Base-by-base conservation (phyloP, 2,888 invertebrate genomes). In the Deilephila elpenor region DNA sequence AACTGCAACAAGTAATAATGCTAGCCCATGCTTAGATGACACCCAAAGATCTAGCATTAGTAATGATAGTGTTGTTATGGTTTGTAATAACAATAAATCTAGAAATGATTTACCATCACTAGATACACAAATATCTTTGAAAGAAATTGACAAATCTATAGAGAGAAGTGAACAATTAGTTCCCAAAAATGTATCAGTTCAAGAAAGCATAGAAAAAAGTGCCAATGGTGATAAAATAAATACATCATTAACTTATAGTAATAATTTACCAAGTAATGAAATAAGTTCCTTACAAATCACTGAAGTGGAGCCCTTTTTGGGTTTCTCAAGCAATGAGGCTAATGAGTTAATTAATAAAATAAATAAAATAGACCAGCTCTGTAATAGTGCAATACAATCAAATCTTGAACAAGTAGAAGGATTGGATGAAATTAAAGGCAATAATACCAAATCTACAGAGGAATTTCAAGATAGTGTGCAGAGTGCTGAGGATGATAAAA, bases 241-340 rank as follows among this genome's bases (percentile, higher is more conserved):
- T 51, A 17, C 44, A 67, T 25, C 59, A 59, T 37, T 34, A 71
- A 77, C 67, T 73, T 78, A 81, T 76, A 78, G 73, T 75, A 76
- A 79, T 61, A 44, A 72, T 67, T 72, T 73, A 74, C 59, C 67
- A n/a, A 78, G 71, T 75, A 71, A 75, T 73, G 82, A 83, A 77
- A 73, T 78, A 19, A 84, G 79, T 79, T 79, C 80, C 3, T 77
- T 86, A 1, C 81, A 86, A 79, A 85, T 77, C 44, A 87, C 87
- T 73, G 88, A 89, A 76, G 62, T 74, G 51, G 86, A 89, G 78
- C 88, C 88, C 74, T 88, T 90, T 79, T 75, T 85, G 25, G 91
- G 90, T 3, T 91, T 91, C 76, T 75, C 85, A 44, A 67, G 74
- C 75, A 72, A 73, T 74, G 56, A 70, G 17, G 29, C 34, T 73